Percentiles rank a stretch among this genome's conserved stretches.
Evolutionary conservation across 2,113 vertebrate species (phyloP).

Genomic region (Xenotilapia longispinis): DNA sequence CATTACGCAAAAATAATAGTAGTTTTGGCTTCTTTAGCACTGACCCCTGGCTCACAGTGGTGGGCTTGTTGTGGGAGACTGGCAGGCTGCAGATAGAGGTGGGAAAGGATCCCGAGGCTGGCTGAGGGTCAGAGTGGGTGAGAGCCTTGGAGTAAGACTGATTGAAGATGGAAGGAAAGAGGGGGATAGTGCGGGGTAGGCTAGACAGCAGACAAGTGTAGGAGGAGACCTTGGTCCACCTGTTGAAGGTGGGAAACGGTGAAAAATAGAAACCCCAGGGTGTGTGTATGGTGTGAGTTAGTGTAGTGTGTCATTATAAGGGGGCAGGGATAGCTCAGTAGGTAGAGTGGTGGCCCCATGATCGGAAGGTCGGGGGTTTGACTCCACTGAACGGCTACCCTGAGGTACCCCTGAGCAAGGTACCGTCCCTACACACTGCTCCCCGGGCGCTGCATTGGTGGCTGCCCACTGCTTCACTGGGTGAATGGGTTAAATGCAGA

Average conservation of each 20-base stretch:
- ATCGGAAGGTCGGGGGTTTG: too few relatives aligned
- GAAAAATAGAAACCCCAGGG: slow-evolving; percentile 11
- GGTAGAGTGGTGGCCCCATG: too few relatives aligned
- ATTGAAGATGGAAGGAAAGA: background rate
- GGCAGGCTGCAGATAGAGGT: slow-evolving; percentile 18
- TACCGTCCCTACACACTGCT: too few relatives aligned
- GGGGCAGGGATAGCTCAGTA: too few relatives aligned
- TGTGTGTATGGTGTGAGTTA: slow-evolving; percentile 7
- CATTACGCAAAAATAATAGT: slow-evolving; percentile 58
- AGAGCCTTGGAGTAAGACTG: background rate
- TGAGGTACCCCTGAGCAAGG: too few relatives aligned
- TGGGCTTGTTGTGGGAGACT: slow-evolving; percentile 45
- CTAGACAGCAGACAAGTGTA: background rate
- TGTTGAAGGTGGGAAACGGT: slow-evolving; percentile 25
- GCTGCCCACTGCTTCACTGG: too few relatives aligned
- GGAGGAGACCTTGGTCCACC: slow-evolving; percentile 24
- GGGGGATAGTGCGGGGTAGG: background rate
- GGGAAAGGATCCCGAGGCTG: slow-evolving; percentile 24
- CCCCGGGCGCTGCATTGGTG: too few relatives aligned
- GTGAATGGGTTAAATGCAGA: too few relatives aligned
- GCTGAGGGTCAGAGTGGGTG: background rate
- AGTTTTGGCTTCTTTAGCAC: slow-evolving; percentile 39
- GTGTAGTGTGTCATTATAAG: slow-evolving; percentile 24
- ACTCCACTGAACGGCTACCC: too few relatives aligned
- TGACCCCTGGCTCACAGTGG: slow-evolving; percentile 52